Conservation (phyloP, 1,140 invertebrate species). For the Caenorhabditis remanei region DNA sequence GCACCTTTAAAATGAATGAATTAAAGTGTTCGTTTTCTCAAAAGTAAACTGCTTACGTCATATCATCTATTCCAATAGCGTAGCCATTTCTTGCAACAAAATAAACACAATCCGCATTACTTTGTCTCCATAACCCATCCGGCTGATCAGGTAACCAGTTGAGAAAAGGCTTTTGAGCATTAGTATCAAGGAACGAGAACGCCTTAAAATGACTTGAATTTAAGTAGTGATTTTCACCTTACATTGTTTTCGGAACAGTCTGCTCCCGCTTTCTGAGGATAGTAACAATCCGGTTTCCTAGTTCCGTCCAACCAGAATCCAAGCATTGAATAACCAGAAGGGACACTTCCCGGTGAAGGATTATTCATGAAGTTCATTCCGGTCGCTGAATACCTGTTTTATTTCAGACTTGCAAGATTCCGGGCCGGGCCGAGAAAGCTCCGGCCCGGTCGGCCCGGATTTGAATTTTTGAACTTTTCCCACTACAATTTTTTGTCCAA, state of each 20-base stretch:
- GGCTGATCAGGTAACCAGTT: background rate
- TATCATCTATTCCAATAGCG: background rate
- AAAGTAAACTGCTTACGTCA: background rate
- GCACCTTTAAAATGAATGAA: background rate
- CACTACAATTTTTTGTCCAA: too few species aligned
- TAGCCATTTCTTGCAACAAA: background rate
- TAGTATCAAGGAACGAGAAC: background rate
- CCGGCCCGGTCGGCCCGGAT: too few species aligned
- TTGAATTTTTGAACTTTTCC: too few species aligned
- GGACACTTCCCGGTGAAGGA: background rate
- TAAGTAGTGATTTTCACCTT: background rate
- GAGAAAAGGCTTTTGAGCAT: background rate
- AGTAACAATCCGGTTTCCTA: background rate
- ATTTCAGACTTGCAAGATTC: too few species aligned
- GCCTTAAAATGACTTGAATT: background rate
- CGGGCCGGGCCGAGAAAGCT: too few species aligned
- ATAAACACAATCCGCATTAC: background rate
- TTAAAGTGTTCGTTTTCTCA: background rate
- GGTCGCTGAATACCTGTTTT: background rate
- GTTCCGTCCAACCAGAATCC: conserved; percentile 1
- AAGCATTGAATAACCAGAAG: background rate
- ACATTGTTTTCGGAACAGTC: background rate
- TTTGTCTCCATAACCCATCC: background rate
- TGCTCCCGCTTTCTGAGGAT: background rate
- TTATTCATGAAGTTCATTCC: background rate